These are phyloP conservation scores for Steinernema scapterisci DNA, from an alignment of 2,888 invertebrate species.

Conservation along the genomic window DNA sequence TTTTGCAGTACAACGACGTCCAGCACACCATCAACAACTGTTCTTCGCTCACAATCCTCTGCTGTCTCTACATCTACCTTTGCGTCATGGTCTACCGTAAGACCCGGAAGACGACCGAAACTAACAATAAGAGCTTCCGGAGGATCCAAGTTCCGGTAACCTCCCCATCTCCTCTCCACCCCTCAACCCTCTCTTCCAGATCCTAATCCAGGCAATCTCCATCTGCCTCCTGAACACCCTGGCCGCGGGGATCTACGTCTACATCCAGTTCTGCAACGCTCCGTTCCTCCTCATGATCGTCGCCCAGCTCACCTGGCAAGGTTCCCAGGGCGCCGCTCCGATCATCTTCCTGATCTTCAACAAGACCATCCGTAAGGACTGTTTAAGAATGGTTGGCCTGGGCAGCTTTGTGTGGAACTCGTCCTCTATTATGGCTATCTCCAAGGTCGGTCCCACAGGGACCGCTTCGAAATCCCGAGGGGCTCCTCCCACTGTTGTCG, in stretches of 20 bases:
- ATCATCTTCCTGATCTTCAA: conserved; percentile 10
- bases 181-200: neutral
- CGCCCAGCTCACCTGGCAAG: conserved; percentile 24
- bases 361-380: neutral
- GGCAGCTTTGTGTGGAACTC: neutral
- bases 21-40: conserved; percentile 25
- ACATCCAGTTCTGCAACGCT: conserved; percentile 11
- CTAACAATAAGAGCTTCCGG: neutral
- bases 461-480: too few species aligned
- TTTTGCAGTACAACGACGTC: neutral
- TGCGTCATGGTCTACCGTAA: conserved; percentile 25
- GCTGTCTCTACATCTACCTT: conserved; percentile 17
- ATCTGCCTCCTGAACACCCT: conserved; percentile 17
- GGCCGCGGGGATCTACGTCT: conserved; percentile 22
- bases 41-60: neutral
- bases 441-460: too few species aligned
- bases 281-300: neutral
- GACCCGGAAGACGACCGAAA: neutral
- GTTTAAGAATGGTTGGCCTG: neutral
- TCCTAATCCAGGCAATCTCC: conserved; percentile 7
- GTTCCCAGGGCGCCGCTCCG: conserved; percentile 1
- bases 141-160: neutral
- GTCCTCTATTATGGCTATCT: neutral
- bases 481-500: too few species aligned
- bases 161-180: neutral